A percentile compares a stretch with the other conserved stretches of the same genome.
Evolutionary conservation across 2,888 invertebrate genomes (phyloP).

Genomic region (Anoplius nigerrimus): DNA sequence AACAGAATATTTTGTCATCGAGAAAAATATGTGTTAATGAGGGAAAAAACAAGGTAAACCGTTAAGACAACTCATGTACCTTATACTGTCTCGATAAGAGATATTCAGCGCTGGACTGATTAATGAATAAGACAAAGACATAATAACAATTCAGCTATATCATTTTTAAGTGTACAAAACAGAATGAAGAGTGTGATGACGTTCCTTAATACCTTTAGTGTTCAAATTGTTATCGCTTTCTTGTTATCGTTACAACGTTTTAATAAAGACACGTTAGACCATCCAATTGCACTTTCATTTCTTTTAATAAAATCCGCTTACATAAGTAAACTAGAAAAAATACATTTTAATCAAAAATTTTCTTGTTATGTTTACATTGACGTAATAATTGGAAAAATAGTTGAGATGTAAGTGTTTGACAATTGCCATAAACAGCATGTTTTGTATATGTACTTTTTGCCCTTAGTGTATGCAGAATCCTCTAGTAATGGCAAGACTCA

Average conservation of each 20-base stretch:
- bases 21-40: neutral
- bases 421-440: neutral
- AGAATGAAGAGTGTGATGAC: conserved; percentile 54
- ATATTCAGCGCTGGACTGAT: conserved; percentile 51
- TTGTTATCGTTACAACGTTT: conserved; percentile 69
- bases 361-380: too few relatives aligned
- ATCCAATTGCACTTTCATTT: conserved; percentile 12
- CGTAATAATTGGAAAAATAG: conserved; percentile 1
- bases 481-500: conserved; percentile 22
- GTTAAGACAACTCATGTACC: conserved; percentile 39
- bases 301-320: conserved; percentile 13
- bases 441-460: neutral
- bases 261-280: conserved; percentile 63
- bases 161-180: conserved; percentile 49
- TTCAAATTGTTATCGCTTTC: conserved; percentile 69
- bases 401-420: conserved; percentile 3
- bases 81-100: conserved; percentile 41
- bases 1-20: conserved; percentile 36
- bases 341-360: conserved; percentile 8
- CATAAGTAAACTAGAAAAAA: conserved; percentile 6
- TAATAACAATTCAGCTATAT: conserved; percentile 42
- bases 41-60: conserved; percentile 32
- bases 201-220: conserved; percentile 64
- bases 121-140: conserved; percentile 46
- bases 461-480: conserved; percentile 18